These are phyloP conservation scores for Tenualosa thibaudeaui DNA, from an alignment of 2,797 vertebrate species.

Conservation along the genomic window DNA sequence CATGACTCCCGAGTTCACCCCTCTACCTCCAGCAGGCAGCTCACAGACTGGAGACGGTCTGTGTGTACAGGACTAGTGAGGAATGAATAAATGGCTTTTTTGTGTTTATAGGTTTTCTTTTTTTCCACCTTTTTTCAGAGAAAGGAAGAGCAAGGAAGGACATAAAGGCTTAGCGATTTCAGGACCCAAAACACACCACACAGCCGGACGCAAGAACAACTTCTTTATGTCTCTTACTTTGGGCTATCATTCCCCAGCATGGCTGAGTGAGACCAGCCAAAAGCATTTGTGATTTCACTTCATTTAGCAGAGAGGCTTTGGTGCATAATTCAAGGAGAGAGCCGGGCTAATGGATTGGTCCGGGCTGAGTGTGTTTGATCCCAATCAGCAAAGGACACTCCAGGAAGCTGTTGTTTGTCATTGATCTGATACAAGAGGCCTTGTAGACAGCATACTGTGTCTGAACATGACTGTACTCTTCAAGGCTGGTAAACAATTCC, in stretches of 20 bases:
- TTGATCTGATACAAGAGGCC: constrained; percentile 15
- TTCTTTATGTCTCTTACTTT: neutral
- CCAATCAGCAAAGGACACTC: constrained; percentile 7
- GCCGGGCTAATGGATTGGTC: neutral
- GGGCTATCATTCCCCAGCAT: neutral
- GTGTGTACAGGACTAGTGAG: neutral
- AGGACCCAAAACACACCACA: neutral
- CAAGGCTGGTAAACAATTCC: neutral
- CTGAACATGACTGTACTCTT: neutral
- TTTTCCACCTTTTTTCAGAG: neutral
- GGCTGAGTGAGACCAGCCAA: neutral
- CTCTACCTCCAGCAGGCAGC: neutral
- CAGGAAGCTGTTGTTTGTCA: constrained; percentile 16
- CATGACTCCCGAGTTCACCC: neutral
- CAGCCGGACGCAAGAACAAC: neutral
- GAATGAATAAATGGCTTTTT: neutral
- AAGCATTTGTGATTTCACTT: constrained; percentile 15
- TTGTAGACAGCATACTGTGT: neutral
- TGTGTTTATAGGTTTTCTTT: neutral
- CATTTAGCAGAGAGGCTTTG: neutral
- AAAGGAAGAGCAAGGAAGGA: neutral
- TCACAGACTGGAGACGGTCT: neutral
- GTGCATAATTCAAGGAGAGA: constrained; percentile 12
- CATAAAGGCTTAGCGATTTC: neutral
- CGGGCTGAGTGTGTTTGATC: constrained; percentile 4